phyloP scores from a whole-genome alignment of 1,140 invertebrate species.

The Drosophila lacertosa region DNA sequence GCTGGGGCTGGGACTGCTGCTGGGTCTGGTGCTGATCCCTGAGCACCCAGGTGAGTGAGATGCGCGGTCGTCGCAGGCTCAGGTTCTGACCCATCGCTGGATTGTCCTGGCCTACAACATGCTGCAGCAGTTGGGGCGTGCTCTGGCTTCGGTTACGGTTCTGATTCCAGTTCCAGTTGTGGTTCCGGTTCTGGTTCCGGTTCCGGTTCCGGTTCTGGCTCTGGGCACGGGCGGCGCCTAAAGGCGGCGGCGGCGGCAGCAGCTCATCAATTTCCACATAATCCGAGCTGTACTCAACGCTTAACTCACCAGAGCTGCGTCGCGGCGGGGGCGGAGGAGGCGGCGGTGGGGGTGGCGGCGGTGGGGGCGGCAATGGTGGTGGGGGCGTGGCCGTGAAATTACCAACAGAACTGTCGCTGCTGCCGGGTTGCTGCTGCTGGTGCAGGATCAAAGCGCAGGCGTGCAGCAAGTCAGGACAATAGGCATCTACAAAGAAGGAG shows the following conservation, averaged over 20 bases:
- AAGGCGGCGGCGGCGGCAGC: slow-evolving; percentile 58
- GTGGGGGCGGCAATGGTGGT: slow-evolving; percentile 47
- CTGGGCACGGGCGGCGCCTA: slow-evolving; percentile 60
- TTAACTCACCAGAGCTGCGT: no score
- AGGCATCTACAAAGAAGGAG: slow-evolving; percentile 67
- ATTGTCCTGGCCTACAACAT: slow-evolving; percentile 49
- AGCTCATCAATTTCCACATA: slow-evolving; percentile 82
- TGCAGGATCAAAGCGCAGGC: slow-evolving; percentile 76
- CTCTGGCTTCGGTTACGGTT: no score
- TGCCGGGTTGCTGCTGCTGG: slow-evolving; percentile 65
- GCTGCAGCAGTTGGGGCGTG: slow-evolving; percentile 72
- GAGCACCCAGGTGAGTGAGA: slow-evolving; percentile 89
- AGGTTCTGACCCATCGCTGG: slow-evolving; percentile 85
- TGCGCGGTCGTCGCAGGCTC: slow-evolving; percentile 87
- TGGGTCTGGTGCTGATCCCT: slow-evolving; percentile 85
- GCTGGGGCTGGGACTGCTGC: slow-evolving; percentile 36
- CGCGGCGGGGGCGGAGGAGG: not conserved
- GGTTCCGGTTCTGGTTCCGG: no score
- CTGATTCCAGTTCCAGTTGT: no score
- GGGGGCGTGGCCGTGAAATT: slow-evolving; percentile 79
- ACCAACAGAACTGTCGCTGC: slow-evolving; percentile 76
- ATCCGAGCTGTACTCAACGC: slow-evolving; percentile 71
- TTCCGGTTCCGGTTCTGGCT: no score
- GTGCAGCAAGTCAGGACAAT: slow-evolving; percentile 79
- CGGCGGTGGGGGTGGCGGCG: slow-evolving; percentile 8